Evolutionary conservation across 2,113 vertebrate species (phyloP).

Genomic region (Myrmecophaga tridactyla): DNA sequence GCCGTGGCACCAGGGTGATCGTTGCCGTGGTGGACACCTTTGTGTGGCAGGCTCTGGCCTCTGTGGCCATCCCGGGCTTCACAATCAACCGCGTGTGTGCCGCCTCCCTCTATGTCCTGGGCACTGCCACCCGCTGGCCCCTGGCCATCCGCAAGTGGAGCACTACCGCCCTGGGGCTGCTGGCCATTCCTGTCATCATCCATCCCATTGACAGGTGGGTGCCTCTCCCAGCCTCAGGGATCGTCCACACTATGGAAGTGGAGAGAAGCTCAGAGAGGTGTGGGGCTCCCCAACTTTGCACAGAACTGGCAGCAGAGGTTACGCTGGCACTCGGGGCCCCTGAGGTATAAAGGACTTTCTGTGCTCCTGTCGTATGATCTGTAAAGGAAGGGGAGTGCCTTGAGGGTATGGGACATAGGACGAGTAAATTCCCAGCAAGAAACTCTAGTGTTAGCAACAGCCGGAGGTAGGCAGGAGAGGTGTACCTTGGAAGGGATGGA

Average conservation of each 20-base stretch:
- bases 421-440: neutral
- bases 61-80: constrained; percentile 94
- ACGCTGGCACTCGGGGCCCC: neutral
- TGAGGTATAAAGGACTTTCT: neutral
- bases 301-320: neutral
- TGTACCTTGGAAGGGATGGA: neutral
- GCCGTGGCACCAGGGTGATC: constrained; percentile 80
- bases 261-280: neutral
- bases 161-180: constrained; percentile 93
- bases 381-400: neutral
- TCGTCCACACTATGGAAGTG: too few relatives aligned
- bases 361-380: neutral
- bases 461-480: neutral
- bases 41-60: constrained; percentile 96
- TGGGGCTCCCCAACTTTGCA: neutral
- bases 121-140: constrained; percentile 89
- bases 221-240: too few relatives aligned
- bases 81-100: constrained; percentile 97
- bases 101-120: constrained; percentile 89
- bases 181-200: constrained; percentile 94
- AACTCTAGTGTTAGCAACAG: neutral
- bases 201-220: constrained; percentile 95
- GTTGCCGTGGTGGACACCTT: constrained; percentile 95
- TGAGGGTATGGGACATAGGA: neutral
- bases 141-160: constrained; percentile 92